Evolutionary conservation across 2,888 invertebrate genomes (phyloP).

Genomic region (Agrochola litura): DNA sequence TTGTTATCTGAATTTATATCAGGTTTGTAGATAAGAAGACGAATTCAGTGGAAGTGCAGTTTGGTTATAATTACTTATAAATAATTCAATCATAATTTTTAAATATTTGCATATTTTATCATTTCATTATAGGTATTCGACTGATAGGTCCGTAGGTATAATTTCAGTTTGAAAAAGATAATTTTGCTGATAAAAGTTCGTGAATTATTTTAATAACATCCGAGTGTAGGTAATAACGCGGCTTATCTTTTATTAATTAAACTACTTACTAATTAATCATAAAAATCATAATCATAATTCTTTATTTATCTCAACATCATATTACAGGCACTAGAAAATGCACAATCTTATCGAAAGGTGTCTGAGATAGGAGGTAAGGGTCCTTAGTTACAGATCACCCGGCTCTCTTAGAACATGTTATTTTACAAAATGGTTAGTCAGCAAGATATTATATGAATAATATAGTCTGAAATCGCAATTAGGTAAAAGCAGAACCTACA

Average conservation of each 20-base stretch:
- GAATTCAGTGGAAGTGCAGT: conserved; percentile 5
- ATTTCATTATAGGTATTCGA: conserved; percentile 9
- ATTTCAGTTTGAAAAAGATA: conserved; percentile 27
- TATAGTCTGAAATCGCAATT: neutral
- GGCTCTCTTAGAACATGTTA: neutral
- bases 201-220: conserved; percentile 21
- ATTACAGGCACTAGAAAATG: neutral
- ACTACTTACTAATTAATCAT: neutral
- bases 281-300: neutral
- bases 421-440: neutral
- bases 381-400: neutral
- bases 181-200: conserved; percentile 4
- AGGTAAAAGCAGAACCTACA: neutral
- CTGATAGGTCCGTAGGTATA: conserved; percentile 6
- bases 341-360: neutral
- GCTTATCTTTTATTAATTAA: conserved; percentile 17
- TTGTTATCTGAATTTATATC: conserved; percentile 32
- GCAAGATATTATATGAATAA: too few species aligned
- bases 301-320: neutral
- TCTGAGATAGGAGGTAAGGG: neutral
- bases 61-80: neutral
- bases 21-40: conserved; percentile 26
- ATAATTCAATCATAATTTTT: conserved; percentile 8
- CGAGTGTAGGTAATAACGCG: neutral
- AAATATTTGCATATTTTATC: conserved; percentile 21